phyloP scores from a whole-genome alignment of 2,797 vertebrate genomes.

The Mormyrus proboscirostris region DNA sequence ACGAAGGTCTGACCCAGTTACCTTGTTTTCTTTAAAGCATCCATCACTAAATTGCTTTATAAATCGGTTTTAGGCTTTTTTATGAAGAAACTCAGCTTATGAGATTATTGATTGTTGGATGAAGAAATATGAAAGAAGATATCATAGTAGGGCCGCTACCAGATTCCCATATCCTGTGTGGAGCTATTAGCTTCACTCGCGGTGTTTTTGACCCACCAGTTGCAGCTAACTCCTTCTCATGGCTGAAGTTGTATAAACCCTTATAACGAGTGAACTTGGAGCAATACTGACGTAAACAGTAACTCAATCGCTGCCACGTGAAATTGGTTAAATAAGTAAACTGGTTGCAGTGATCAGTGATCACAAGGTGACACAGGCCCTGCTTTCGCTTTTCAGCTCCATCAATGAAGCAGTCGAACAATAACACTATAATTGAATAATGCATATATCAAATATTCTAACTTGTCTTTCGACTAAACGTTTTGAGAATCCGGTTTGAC shows the following conservation, averaged over 20 bases:
- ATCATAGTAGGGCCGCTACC: not conserved
- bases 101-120: not conserved
- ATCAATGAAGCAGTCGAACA: not conserved
- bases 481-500: not conserved
- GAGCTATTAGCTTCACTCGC: not conserved
- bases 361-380: not conserved
- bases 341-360: not conserved
- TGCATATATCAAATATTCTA: not conserved
- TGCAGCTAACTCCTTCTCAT: not conserved
- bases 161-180: not conserved
- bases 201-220: not conserved
- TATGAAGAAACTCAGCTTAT: not conserved
- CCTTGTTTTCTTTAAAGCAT: conserved; percentile 1
- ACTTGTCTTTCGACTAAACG: not conserved
- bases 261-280: not conserved
- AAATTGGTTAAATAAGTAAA: not conserved
- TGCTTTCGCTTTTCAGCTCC: not conserved
- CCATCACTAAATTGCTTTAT: not conserved
- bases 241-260: not conserved
- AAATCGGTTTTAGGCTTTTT: not conserved
- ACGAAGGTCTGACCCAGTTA: not conserved
- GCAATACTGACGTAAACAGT: not conserved
- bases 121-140: not conserved
- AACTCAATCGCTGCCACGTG: not conserved
- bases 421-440: not conserved